Evolutionary conservation across 2,888 invertebrate genomes (phyloP).

Genomic region (Aspidiotus rigidus): DNA sequence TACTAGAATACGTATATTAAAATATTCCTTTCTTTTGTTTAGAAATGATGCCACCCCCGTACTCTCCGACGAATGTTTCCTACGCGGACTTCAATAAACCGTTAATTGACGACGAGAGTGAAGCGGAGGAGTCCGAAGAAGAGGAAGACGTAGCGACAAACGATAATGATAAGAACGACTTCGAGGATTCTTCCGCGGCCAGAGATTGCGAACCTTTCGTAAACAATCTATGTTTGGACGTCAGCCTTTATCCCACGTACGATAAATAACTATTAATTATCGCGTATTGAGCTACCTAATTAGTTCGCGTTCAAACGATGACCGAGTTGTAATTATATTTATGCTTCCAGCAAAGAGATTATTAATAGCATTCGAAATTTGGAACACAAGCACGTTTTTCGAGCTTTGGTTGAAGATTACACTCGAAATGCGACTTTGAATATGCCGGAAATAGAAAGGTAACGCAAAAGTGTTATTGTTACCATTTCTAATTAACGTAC

Average conservation of each 20-base stretch:
- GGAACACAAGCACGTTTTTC: constrained; percentile 58
- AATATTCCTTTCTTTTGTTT: constrained; percentile 3
- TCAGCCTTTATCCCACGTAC: constrained; percentile 69
- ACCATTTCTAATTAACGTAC: too few relatives aligned
- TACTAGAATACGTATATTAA: neutral
- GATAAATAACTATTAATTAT: constrained; percentile 41
- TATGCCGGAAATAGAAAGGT: constrained; percentile 28
- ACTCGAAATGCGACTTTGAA: constrained; percentile 46
- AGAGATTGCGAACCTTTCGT: constrained; percentile 47
- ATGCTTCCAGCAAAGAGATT: constrained; percentile 41
- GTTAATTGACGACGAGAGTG: constrained; percentile 11
- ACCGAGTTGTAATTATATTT: constrained; percentile 3
- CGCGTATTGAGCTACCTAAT: neutral
- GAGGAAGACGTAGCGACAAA: neutral
- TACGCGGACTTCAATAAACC: constrained; percentile 27
- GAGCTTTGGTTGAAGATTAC: constrained; percentile 61
- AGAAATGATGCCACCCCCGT: constrained; percentile 36
- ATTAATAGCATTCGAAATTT: constrained; percentile 42
- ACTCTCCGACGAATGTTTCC: constrained; percentile 23
- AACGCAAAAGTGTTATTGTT: neutral
- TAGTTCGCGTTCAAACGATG: neutral
- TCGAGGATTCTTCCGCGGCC: neutral
- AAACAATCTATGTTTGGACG: constrained; percentile 61
- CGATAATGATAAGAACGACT: neutral
- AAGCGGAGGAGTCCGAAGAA: constrained; percentile 18